Conservation (phyloP, 2,113 vertebrate genomes). For the Pleuronectes platessa region DNA sequence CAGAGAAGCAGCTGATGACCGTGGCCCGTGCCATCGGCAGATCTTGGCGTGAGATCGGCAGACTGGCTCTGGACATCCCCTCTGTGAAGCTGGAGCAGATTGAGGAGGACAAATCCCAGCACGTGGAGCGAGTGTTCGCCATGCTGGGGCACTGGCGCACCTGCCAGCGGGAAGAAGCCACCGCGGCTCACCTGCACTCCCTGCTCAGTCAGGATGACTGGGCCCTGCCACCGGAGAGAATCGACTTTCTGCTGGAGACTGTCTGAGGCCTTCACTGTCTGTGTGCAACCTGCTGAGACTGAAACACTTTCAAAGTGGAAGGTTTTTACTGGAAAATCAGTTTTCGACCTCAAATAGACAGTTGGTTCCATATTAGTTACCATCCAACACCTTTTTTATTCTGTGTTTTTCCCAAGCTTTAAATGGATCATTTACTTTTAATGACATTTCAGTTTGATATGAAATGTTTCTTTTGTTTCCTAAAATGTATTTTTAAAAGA, state of each 20-base stretch:
- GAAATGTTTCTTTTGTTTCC: no score
- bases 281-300: neutral
- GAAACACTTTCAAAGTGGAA: neutral
- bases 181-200: conserved; percentile 67
- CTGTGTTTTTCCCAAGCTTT: no score
- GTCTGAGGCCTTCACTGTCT: conserved; percentile 27
- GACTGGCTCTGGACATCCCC: conserved; percentile 64
- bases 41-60: conserved; percentile 78
- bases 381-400: no score
- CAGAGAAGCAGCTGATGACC: conserved; percentile 80
- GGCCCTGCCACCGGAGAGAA: conserved; percentile 53
- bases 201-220: conserved; percentile 68
- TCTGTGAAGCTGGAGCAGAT: conserved; percentile 77
- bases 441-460: no score
- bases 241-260: conserved; percentile 70
- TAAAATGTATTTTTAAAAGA: neutral
- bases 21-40: conserved; percentile 69
- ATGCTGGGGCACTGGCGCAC: conserved; percentile 75
- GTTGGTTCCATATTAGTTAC: no score
- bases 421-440: no score
- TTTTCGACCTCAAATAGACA: no score
- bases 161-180: conserved; percentile 66
- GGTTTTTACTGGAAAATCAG: no score
- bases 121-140: conserved; percentile 73
- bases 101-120: conserved; percentile 67